Evolutionary conservation across 2,113 vertebrate species (phyloP).

Genomic region (Chloroceryle aenea): DNA sequence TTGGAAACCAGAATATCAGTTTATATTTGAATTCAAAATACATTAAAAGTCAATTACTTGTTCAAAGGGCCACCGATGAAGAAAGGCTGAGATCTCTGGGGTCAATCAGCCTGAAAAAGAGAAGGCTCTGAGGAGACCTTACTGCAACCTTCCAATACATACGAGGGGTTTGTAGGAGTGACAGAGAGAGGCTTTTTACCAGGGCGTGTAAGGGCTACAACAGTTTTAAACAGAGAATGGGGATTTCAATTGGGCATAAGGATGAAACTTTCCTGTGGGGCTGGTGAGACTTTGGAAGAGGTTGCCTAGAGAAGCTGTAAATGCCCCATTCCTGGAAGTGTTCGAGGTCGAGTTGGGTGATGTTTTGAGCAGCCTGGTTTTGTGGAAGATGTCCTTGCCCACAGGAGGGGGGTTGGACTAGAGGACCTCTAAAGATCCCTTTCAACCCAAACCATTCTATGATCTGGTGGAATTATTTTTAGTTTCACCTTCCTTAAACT

Average conservation of each 20-base stretch:
- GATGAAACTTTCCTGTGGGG: not conserved
- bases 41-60: not conserved
- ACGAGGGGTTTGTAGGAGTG: not conserved
- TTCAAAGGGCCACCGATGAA: not conserved
- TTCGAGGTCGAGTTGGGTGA: not conserved
- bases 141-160: not conserved
- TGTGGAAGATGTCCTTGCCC: not conserved
- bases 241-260: not conserved
- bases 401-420: not conserved
- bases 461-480: not conserved
- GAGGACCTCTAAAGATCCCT: not conserved
- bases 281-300: not conserved
- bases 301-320: not conserved
- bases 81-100: not conserved
- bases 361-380: not conserved
- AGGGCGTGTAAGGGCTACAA: accelerated
- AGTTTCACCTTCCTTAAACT: not conserved
- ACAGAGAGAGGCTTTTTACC: not conserved
- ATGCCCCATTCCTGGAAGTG: not conserved
- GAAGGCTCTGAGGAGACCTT: not conserved
- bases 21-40: not conserved
- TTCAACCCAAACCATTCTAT: not conserved
- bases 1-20: not conserved
- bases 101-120: not conserved
- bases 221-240: not conserved